Percentiles rank a stretch among this genome's conserved stretches.
phyloP scores from a whole-genome alignment of 2,888 invertebrate species.

The Plagodis pulveraria region DNA sequence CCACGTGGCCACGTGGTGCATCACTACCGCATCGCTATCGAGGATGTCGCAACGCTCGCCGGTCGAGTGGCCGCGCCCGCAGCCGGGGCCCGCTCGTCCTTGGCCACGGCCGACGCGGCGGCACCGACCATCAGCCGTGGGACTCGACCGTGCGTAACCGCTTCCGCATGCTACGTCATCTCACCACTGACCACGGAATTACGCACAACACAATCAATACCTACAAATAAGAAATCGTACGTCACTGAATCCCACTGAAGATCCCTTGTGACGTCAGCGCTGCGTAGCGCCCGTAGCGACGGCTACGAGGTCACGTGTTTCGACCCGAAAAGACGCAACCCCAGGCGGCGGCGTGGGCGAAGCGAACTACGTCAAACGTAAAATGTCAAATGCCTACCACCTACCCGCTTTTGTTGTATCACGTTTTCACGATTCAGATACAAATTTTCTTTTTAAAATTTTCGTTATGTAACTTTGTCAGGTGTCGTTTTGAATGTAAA shows the following conservation, averaged over 20 bases:
- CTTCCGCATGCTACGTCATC: conserved; percentile 72
- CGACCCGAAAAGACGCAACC: conserved; percentile 38
- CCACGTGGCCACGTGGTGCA: conserved; percentile 25
- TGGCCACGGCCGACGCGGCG: conserved; percentile 57
- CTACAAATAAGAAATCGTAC: conserved; percentile 43
- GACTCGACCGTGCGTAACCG: conserved; percentile 67
- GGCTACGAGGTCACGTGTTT: conserved; percentile 54
- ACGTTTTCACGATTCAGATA: conserved; percentile 31
- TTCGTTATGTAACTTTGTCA: conserved; percentile 39
- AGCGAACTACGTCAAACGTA: conserved; percentile 46
- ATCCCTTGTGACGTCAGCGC: conserved; percentile 68
- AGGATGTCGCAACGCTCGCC: conserved; percentile 57
- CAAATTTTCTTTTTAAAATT: conserved; percentile 41
- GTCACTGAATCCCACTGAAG: conserved; percentile 49
- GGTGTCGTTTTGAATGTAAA: conserved; percentile 38
- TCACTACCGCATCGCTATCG: conserved; percentile 45
- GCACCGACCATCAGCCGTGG: conserved; percentile 46
- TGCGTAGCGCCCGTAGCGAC: conserved; percentile 38
- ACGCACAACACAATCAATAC: conserved; percentile 48
- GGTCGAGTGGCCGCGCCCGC: conserved; percentile 55
- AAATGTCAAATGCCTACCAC: conserved; percentile 44
- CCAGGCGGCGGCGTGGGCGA: conserved; percentile 43
- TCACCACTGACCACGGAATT: conserved; percentile 38
- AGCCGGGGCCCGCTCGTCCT: conserved; percentile 64
- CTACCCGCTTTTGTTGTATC: conserved; percentile 38